Conservation (phyloP, 64 coral and sea anemone species). For the Actinia tenebrosa region DNA sequence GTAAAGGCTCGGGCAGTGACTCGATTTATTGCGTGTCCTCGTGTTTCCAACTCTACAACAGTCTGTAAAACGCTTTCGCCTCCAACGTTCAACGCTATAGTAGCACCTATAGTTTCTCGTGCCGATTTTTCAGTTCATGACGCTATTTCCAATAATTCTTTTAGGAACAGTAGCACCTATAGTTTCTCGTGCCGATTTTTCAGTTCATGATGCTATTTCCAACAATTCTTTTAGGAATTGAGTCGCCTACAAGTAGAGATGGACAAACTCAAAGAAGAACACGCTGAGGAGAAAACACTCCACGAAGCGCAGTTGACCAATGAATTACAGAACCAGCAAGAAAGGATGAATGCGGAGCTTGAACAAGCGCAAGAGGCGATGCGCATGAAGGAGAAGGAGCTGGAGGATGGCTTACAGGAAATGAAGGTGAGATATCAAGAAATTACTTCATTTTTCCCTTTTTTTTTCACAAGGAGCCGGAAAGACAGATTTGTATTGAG, state of each 20-base stretch:
- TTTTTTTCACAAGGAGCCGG: too few relatives aligned
- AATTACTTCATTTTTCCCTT: background rate
- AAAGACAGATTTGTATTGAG: background rate
- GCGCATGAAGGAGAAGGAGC: background rate
- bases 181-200: too few relatives aligned
- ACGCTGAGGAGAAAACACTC: constrained; percentile 29
- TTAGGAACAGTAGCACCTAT: background rate
- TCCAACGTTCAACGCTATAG: too few relatives aligned
- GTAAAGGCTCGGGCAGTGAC: too few relatives aligned
- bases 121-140: too few relatives aligned
- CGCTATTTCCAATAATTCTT: background rate
- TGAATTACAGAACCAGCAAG: constrained; percentile 48
- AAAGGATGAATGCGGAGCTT: constrained; percentile 57
- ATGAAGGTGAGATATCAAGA: background rate
- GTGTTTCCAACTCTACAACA: too few relatives aligned
- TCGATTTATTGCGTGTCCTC: too few relatives aligned
- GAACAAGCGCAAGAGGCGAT: constrained; percentile 24
- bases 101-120: too few relatives aligned
- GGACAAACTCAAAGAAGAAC: constrained; percentile 28
- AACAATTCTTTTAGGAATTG: constrained; percentile 33
- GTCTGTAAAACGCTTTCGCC: too few relatives aligned
- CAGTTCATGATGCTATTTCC: background rate
- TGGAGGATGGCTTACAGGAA: background rate
- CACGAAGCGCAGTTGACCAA: constrained; percentile 47
- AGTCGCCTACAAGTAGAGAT: constrained; percentile 25